phyloP scores from a whole-genome alignment of 2,113 vertebrate genomes.

The Stigmatopora argus region DNA sequence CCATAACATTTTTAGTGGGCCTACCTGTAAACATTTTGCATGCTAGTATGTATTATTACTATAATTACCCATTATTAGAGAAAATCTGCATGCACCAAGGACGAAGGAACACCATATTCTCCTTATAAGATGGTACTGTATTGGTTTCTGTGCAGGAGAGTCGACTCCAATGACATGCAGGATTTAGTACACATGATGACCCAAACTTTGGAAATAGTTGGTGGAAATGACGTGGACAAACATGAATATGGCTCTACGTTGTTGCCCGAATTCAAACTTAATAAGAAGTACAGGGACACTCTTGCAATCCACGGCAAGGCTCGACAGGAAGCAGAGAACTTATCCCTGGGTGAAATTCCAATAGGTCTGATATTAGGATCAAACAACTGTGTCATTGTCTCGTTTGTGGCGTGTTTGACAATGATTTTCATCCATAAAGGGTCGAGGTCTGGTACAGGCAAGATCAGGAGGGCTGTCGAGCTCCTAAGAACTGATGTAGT shows the following conservation, averaged over 20 bases:
- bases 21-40: too few relatives aligned
- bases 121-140: not conserved
- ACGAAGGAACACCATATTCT: too few relatives aligned
- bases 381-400: conserved; percentile 2
- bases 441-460: conserved; percentile 76
- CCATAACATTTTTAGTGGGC: too few relatives aligned
- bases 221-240: conserved; percentile 62
- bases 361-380: conserved; percentile 63
- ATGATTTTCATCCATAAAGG: conserved; percentile 52
- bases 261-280: conserved; percentile 80
- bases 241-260: conserved; percentile 29
- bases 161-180: conserved; percentile 78
- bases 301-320: conserved; percentile 87
- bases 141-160: conserved; percentile 68
- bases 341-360: conserved; percentile 74
- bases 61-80: too few relatives aligned
- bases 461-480: conserved; percentile 85
- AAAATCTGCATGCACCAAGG: too few relatives aligned
- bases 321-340: conserved; percentile 66
- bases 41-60: too few relatives aligned
- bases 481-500: conserved; percentile 84
- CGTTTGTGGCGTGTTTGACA: not conserved
- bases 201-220: conserved; percentile 82
- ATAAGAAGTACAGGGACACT: conserved; percentile 85
- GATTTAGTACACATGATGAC: conserved; percentile 95